Evolutionary conservation across 2,113 vertebrate species (phyloP), one percentile per base, ranked within the genome.

Genomic region (Illadopsis cleaveri): DNA sequence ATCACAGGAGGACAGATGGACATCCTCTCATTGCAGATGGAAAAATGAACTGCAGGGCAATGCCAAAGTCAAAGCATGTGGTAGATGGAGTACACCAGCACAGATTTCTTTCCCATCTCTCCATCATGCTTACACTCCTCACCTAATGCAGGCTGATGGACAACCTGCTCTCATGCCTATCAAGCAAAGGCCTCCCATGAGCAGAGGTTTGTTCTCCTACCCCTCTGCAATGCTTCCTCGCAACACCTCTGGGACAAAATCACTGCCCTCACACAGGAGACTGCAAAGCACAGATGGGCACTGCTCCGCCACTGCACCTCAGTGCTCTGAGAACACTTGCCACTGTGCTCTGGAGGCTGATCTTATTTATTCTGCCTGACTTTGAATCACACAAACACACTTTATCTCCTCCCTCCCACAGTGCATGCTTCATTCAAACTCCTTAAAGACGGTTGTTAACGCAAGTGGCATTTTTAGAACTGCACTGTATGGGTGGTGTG

Each of bases 391-490:
- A 80, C 28, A 92, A 87, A 96, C 69, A 58, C 77, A 47, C 79
- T 97, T 72, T 78, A 95, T 98, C 90, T 90, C 47, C 82, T 70
- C 70, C 91, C 86, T 86, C 69, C 72, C 82, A 62, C 82, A 48
- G 71, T 31, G 40, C 84, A 83, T 22, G 37, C 92, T 94, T 85
- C 57, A 76, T 57, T 84, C 90, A 92, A 96, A 95, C 90, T 95
- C 86, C 93, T 97, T 89, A 35, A 95, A 97, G 94, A 93, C 14
- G 20, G 95, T 81, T 96, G 93, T 91, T 97, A 97, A 93, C 4
- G 48, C 90, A 83, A 97, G 82, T 87, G 89, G 87, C 92, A 86
- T 93, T 86, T 96, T 84, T 91, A 93, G 96, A 96, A 90, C 84
- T 38, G 17, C 90, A 56, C 60, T 91, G 78, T 65, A 93, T 80